Conservation (phyloP, 1,140 invertebrate genomes). For the Linepithema humile region DNA sequence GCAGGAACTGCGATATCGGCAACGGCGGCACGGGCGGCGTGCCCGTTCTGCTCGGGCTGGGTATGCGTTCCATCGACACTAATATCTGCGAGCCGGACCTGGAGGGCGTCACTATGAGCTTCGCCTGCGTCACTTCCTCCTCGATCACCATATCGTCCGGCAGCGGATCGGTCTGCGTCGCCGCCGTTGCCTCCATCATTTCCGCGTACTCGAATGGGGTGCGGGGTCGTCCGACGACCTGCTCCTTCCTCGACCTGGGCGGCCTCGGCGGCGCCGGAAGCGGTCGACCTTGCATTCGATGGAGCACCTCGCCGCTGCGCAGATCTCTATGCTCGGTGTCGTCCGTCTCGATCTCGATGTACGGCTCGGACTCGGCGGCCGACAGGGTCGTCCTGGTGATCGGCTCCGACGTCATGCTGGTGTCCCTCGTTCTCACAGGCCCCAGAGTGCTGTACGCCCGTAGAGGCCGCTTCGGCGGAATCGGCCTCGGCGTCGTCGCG, state of each 20-base stretch:
- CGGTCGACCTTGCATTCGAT: constrained; percentile 92
- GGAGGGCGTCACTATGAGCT: constrained; percentile 78
- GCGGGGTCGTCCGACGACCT: background rate
- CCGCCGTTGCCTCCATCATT: constrained; percentile 87
- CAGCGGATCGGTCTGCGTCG: constrained; percentile 92
- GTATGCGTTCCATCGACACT: constrained; percentile 80
- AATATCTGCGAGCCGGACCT: constrained; percentile 80
- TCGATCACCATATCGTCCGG: constrained; percentile 91
- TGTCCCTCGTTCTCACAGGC: constrained; percentile 73
- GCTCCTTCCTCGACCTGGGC: constrained; percentile 84
- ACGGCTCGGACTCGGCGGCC: constrained; percentile 83
- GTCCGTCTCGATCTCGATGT: constrained; percentile 87
- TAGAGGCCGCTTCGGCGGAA: constrained; percentile 83
- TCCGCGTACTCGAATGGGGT: constrained; percentile 31
- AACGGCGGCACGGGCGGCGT: constrained; percentile 75
- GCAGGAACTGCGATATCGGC: constrained; percentile 50
- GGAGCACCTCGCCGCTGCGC: constrained; percentile 89
- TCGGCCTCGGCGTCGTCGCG: constrained; percentile 78
- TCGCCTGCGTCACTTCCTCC: constrained; percentile 82
- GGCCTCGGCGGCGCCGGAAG: constrained; percentile 92
- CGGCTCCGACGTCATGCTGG: background rate
- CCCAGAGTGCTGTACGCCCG: constrained; percentile 89
- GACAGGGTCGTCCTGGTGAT: background rate
- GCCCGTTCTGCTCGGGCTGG: constrained; percentile 65
- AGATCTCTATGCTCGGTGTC: constrained; percentile 86